Base-by-base conservation (phyloP, 2,888 invertebrate genomes). In the Linyphia triangularis region DNA sequence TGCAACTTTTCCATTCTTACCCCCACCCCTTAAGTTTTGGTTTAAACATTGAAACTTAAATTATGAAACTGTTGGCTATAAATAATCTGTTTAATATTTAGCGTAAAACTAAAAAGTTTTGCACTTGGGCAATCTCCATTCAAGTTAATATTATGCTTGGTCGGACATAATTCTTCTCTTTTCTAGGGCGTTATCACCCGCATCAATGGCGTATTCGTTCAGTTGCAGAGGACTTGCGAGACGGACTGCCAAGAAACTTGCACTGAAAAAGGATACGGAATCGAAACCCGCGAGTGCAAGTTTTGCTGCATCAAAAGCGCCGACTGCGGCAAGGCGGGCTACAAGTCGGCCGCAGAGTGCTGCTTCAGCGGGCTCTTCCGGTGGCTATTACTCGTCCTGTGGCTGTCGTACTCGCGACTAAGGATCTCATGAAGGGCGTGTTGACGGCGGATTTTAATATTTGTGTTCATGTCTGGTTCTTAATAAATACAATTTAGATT, bases 201-300 rank as follows among this genome's bases (percentile, higher is more conserved):
- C 5, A 79, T 89, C 40, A 89, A 79, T n/a, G 84, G 89, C 5
- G 79, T 84, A 3, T 84, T 89, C 37, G 89, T 77, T 6, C 78
- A 78, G 30, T 37, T 89, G 13, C 72, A 72, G 67, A 77, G 89
- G 51, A 79, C 78, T 0, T 89, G 89, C 43, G 83, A 84, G 24
- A 59, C 37, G 0, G 70, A 65, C 28, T 89, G 89, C 37, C 61
- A 72, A 2, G 73, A 84, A 65, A 72, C 65, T 10, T 89, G 89
- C 37, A 65, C 69, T 0, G 89, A 84, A 13, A 89, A 89, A 65
- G 89, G 89, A 3, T 89, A 63, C 40, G 89, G 89, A 10, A 89
- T 89, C n/a, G 78, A 59, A 28, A 77, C 70, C 0, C 70, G 84
- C 3, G 89, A 89, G n/a, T 89, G 89, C 61, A 70, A 13, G 10